Conservation (phyloP, 2,888 invertebrate species). For the Drosophila cognata region DNA sequence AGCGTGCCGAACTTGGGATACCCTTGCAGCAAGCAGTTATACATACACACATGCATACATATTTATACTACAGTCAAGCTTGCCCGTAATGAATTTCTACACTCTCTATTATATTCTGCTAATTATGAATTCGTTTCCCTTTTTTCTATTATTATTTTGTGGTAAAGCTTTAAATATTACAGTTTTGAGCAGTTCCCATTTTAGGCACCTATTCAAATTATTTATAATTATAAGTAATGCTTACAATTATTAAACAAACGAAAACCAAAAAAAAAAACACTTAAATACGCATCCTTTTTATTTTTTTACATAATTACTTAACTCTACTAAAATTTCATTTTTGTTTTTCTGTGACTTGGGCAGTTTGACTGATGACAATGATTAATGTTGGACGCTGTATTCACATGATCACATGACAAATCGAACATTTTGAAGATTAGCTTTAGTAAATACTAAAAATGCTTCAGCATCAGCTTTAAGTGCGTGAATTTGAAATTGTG, state of each 20-base stretch:
- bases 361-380: neutral
- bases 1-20: slow-evolving; percentile 1
- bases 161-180: neutral
- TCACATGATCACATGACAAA: neutral
- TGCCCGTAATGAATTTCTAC: neutral
- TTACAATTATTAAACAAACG: neutral
- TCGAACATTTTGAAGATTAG: neutral
- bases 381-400: neutral
- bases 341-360: neutral
- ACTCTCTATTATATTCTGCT: neutral
- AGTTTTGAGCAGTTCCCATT: neutral
- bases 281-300: neutral
- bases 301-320: neutral
- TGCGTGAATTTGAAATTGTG: neutral
- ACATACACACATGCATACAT: neutral
- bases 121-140: neutral
- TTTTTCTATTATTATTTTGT: neutral
- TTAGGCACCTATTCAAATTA: neutral
- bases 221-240: neutral
- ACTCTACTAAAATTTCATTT: neutral
- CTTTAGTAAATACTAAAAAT: neutral
- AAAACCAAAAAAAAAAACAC: neutral
- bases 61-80: neutral
- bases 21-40: neutral
- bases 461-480: neutral